phyloP scores from a whole-genome alignment of 1,140 invertebrate genomes.

The Pemphigus obesinymphae region DNA sequence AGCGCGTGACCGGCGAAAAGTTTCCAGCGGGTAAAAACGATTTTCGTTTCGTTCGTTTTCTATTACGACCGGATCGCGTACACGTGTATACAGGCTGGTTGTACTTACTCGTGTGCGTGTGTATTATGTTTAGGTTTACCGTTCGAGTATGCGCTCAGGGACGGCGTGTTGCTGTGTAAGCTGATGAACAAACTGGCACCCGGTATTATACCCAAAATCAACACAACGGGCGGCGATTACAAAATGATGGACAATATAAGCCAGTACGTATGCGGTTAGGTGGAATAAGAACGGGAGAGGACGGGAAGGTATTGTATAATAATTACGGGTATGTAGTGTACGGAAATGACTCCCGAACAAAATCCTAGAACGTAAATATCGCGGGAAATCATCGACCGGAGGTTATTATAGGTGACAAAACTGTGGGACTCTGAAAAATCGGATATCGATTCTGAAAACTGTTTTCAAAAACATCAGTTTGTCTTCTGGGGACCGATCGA shows the following conservation, averaged over 20 bases:
- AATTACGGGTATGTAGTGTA: too few species aligned
- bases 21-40: slow-evolving; percentile 63
- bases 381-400: too few species aligned
- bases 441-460: too few species aligned
- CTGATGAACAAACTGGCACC: slow-evolving; percentile 83
- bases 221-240: slow-evolving; percentile 80
- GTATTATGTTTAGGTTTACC: slow-evolving; percentile 50
- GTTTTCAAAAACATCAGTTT: too few species aligned
- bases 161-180: slow-evolving; percentile 75
- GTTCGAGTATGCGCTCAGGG: slow-evolving; percentile 74
- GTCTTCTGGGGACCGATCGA: too few species aligned
- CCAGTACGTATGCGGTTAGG: slow-evolving; percentile 66
- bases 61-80: background rate
- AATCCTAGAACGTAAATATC: too few species aligned
- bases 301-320: too few species aligned
- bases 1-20: slow-evolving; percentile 75
- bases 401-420: too few species aligned
- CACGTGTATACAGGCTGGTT: background rate
- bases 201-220: slow-evolving; percentile 80
- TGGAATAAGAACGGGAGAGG: too few species aligned
- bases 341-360: too few species aligned
- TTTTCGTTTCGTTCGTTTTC: background rate
- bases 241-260: slow-evolving; percentile 93
- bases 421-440: too few species aligned
- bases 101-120: too few species aligned